Conservation (phyloP, 2,113 vertebrate genomes). For the Siniperca chuatsi region DNA sequence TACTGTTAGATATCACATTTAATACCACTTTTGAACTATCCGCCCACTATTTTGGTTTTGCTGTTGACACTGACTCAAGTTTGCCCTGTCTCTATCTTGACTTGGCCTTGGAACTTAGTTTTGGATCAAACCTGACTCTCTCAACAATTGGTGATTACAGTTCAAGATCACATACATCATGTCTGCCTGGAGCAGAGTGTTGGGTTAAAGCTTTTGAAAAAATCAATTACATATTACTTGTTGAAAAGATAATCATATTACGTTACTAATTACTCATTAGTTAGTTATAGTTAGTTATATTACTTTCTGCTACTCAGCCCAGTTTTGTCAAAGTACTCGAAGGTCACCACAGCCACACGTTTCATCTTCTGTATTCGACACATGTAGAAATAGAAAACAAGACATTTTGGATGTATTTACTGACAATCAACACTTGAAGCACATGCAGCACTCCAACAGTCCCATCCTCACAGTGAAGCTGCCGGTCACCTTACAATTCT, state of each 20-base stretch:
- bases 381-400: background rate
- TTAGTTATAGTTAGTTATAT: background rate
- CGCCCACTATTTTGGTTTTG: background rate
- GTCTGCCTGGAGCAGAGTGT: background rate
- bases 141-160: conserved; percentile 9
- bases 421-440: background rate
- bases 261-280: too few relatives aligned
- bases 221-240: background rate
- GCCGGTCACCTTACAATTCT: too few relatives aligned
- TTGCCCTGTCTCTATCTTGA: background rate
- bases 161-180: background rate
- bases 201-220: background rate
- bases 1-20: background rate
- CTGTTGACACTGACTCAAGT: background rate
- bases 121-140: background rate
- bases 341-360: background rate
- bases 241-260: too few relatives aligned
- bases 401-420: too few relatives aligned
- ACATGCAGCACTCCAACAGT: too few relatives aligned
- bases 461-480: too few relatives aligned
- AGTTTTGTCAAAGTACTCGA: background rate
- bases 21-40: background rate
- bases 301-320: background rate
- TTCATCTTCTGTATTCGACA: background rate
- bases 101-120: background rate